These are phyloP conservation scores for Ophioninae sp. DNA, from an alignment of 2,888 invertebrate genomes.

Conservation along the genomic window DNA sequence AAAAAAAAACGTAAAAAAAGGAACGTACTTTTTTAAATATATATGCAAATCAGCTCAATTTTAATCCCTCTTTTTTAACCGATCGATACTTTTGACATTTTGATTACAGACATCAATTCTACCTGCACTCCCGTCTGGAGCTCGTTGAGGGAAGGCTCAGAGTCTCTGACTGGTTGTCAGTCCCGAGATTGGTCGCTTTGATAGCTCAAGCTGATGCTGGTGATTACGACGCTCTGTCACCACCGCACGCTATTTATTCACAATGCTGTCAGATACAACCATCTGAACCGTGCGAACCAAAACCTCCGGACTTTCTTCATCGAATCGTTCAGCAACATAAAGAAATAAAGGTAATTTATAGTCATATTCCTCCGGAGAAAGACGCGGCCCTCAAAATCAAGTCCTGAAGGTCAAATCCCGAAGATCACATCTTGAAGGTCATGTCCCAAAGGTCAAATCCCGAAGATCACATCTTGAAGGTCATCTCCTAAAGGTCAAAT, in stretches of 20 bases:
- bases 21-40: neutral
- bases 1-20: neutral
- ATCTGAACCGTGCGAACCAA: conserved; percentile 82
- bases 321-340: conserved; percentile 86
- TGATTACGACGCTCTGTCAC: conserved; percentile 85
- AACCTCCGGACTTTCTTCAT: conserved; percentile 85
- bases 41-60: conserved; percentile 18
- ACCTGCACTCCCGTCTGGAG: conserved; percentile 91
- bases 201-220: conserved; percentile 89
- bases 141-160: conserved; percentile 88
- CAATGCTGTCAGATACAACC: conserved; percentile 86
- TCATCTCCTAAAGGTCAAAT: too few relatives aligned
- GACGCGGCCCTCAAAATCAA: neutral
- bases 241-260: conserved; percentile 84
- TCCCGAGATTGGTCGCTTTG: conserved; percentile 88
- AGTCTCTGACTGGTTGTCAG: conserved; percentile 87
- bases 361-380: neutral
- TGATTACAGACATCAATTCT: conserved; percentile 88
- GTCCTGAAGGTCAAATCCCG: neutral
- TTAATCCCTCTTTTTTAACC: conserved; percentile 11
- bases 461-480: too few relatives aligned
- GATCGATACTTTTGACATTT: conserved; percentile 29
- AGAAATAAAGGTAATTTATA: conserved; percentile 81
- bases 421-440: too few relatives aligned
- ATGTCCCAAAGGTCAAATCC: too few relatives aligned